phyloP scores from a whole-genome alignment of 2,888 invertebrate species.

The Drosophila eohydei region DNA sequence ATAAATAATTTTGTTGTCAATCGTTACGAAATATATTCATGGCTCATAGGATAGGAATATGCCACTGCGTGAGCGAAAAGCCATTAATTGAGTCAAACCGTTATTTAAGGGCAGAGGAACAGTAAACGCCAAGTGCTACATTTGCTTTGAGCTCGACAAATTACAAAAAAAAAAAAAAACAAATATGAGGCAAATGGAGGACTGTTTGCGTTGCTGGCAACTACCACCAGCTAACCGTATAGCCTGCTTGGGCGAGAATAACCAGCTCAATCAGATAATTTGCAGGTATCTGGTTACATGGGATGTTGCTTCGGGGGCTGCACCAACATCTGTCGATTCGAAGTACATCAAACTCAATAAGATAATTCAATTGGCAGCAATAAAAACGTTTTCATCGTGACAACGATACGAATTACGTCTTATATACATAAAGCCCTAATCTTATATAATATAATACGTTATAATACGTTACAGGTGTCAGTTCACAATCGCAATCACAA shows the following conservation, averaged over 20 bases:
- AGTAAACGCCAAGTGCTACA: constrained; percentile 27
- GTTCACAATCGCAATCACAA: background rate
- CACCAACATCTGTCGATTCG: constrained; percentile 57
- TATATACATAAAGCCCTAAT: background rate
- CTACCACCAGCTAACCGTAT: constrained; percentile 25
- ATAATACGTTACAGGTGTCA: background rate
- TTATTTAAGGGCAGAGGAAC: background rate
- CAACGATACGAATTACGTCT: constrained; percentile 36
- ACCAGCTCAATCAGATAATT: constrained; percentile 65
- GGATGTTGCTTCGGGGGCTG: constrained; percentile 25
- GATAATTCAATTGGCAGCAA: constrained; percentile 45
- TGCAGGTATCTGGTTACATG: constrained; percentile 71
- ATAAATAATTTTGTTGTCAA: no score
- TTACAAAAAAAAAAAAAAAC: constrained; percentile 2
- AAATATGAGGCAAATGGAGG: background rate
- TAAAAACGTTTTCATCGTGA: constrained; percentile 40
- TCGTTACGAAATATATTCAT: no score
- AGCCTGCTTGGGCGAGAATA: constrained; percentile 37
- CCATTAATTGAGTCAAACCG: constrained; percentile 13
- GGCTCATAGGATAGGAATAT: background rate
- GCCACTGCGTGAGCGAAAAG: background rate
- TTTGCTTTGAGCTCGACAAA: constrained; percentile 33
- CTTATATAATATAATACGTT: background rate
- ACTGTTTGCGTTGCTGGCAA: background rate
- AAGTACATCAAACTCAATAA: constrained; percentile 56